Evolutionary conservation across 2,888 invertebrate species (phyloP).

Genomic region (Clunio marinus): DNA sequence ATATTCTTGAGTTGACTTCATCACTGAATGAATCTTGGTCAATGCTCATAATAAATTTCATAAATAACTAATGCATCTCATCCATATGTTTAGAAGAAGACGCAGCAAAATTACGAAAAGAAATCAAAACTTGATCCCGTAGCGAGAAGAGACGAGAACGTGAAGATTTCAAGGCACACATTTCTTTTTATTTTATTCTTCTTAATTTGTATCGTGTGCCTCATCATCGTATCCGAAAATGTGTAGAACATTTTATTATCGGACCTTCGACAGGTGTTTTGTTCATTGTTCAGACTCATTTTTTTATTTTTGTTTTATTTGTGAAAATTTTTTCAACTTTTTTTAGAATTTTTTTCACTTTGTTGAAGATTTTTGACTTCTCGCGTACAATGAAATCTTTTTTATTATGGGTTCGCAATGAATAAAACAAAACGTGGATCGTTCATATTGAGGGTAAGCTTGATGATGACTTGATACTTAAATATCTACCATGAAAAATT

Average conservation of each 20-base stretch:
- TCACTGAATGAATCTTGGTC: neutral
- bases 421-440: neutral
- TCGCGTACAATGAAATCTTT: neutral
- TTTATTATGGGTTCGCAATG: too few species aligned
- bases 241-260: conserved; percentile 39
- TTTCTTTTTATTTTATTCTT: conserved; percentile 7
- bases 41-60: neutral
- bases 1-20: neutral
- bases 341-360: conserved; percentile 3
- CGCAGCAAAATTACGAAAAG: conserved; percentile 26
- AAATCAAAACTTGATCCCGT: conserved; percentile 5
- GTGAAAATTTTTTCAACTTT: neutral
- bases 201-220: conserved; percentile 39
- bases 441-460: too few species aligned
- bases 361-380: neutral
- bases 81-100: conserved; percentile 36
- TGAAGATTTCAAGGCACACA: neutral
- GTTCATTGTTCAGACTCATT: conserved; percentile 33
- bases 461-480: too few species aligned
- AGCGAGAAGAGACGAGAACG: conserved; percentile 10
- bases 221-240: conserved; percentile 38
- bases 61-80: neutral
- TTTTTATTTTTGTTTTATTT: neutral
- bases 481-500: too few species aligned
- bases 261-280: conserved; percentile 39